Conservation (phyloP, 1,140 invertebrate species). For the Tetramorium alpestre region DNA sequence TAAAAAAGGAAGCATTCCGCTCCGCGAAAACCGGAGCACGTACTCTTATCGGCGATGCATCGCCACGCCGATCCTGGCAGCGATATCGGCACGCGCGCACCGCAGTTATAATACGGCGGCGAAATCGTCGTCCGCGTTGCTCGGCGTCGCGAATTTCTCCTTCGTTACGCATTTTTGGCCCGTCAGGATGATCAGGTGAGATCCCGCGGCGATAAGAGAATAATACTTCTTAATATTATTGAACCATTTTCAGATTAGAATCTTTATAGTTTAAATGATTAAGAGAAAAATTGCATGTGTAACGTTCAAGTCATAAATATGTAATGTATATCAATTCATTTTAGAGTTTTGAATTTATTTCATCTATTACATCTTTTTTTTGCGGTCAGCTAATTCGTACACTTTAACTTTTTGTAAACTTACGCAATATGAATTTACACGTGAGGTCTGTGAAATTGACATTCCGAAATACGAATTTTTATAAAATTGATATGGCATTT, state of each 20-base stretch:
- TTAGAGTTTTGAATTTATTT: not conserved
- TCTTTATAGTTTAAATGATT: not conserved
- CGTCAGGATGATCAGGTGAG: too few relatives aligned
- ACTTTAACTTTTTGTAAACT: not conserved
- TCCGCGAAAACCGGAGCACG: conserved; percentile 48
- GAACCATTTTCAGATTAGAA: not conserved
- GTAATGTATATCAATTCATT: not conserved
- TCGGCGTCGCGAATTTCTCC: not conserved
- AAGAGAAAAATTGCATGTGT: not conserved
- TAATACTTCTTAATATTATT: not conserved
- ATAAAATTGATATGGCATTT: too few relatives aligned
- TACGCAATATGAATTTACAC: not conserved
- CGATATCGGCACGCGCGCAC: conserved; percentile 17
- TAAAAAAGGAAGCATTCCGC: conserved; percentile 16
- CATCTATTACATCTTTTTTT: not conserved
- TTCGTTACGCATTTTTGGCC: not conserved
- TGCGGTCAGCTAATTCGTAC: not conserved
- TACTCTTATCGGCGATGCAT: conserved; percentile 9
- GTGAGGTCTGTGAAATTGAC: too few relatives aligned
- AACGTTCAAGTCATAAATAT: not conserved
- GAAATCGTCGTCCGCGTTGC: not conserved
- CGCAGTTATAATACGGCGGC: not conserved
- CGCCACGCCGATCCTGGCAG: not conserved
- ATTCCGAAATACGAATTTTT: too few relatives aligned
- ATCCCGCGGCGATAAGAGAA: not conserved